A percentile compares a stretch with the other conserved stretches of the same genome.
phyloP scores from a whole-genome alignment of 2,113 vertebrate genomes.

The Craseonycteris thonglongyai region DNA sequence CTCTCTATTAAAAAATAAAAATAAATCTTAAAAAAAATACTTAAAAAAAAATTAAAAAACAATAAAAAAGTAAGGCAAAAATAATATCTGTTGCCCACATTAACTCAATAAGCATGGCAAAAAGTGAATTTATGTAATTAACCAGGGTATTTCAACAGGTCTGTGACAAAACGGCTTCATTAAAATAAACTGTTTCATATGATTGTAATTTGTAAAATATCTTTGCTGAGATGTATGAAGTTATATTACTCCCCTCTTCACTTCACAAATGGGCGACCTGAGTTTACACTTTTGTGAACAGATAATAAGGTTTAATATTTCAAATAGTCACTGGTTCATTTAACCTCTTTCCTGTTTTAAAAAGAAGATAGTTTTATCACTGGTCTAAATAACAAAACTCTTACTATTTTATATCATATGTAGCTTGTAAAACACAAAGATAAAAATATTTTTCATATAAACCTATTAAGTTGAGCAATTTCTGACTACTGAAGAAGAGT shows the following conservation, averaged over 20 bases:
- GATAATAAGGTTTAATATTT: neutral
- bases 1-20: too few species aligned
- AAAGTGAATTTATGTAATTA: neutral
- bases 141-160: neutral
- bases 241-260: neutral
- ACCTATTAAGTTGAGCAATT: neutral
- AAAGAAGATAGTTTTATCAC: neutral
- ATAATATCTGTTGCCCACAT: fast-evolving
- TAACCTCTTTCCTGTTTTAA: neutral
- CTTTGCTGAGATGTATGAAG: neutral
- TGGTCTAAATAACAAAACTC: neutral
- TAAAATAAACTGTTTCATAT: neutral
- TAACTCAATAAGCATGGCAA: neutral
- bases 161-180: neutral
- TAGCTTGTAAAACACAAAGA: neutral
- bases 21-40: too few species aligned
- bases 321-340: neutral
- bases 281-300: neutral
- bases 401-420: neutral
- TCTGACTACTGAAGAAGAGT: neutral
- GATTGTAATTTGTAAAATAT: neutral
- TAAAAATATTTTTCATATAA: neutral
- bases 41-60: neutral
- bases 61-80: neutral
- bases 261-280: neutral